Conservation (phyloP, 2,113 vertebrate species). For the Dendrocopos noguchii region DNA sequence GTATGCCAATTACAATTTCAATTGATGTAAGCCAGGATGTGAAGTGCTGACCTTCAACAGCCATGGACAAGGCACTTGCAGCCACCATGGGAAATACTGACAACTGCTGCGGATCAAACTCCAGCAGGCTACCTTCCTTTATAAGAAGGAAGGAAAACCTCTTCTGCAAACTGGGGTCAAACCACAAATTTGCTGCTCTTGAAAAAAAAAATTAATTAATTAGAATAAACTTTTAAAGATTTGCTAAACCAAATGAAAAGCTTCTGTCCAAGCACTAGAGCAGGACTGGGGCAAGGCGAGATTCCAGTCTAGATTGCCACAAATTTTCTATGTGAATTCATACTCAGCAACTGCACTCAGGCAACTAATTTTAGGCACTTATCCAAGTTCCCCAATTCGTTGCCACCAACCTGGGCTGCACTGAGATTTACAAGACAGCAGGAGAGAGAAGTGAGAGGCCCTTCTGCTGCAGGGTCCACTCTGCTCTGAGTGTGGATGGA, state of each 20-base stretch:
- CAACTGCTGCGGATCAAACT: accelerated
- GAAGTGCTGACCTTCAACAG: too few relatives aligned
- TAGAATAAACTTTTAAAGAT: background rate
- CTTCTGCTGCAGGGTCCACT: background rate
- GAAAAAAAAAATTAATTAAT: background rate
- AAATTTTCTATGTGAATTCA: background rate
- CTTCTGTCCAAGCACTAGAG: background rate
- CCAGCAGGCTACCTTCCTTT: background rate
- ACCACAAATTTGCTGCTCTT: background rate
- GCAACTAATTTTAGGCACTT: background rate
- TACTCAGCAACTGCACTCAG: background rate
- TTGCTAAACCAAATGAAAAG: background rate
- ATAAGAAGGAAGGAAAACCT: background rate
- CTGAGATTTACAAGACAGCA: background rate
- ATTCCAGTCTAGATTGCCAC: background rate
- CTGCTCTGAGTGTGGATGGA: background rate
- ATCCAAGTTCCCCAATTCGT: background rate
- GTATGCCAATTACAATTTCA: too few relatives aligned
- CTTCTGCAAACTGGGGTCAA: background rate
- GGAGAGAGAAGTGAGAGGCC: background rate
- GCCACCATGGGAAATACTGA: background rate
- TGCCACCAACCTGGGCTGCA: background rate
- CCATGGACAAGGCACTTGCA: background rate
- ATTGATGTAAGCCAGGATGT: too few relatives aligned
- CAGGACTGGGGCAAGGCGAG: background rate